A percentile compares a stretch with the other conserved stretches of the same genome.
These are phyloP conservation scores for Lophotriccus pileatus DNA, from an alignment of 2,797 vertebrate species.

Conservation along the genomic window DNA sequence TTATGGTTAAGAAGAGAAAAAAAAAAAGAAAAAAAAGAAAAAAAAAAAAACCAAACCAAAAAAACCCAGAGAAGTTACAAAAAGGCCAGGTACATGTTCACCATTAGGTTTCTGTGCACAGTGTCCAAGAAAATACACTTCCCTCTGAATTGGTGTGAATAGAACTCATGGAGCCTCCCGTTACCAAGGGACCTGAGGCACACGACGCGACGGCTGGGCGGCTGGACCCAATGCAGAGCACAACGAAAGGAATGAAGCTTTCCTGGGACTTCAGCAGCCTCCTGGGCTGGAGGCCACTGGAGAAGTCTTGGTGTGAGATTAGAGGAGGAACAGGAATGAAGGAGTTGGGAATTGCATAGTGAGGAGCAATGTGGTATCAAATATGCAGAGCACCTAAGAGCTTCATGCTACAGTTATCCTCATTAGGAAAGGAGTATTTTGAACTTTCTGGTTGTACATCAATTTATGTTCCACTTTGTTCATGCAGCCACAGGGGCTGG, in stretches of 20 bases:
- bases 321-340: conserved; percentile 6
- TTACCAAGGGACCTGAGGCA: conserved; percentile 34
- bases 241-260: not conserved
- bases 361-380: conserved; percentile 59
- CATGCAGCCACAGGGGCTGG: not conserved
- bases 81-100: conserved; percentile 75
- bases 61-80: conserved; percentile 71
- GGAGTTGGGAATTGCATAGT: conserved; percentile 73
- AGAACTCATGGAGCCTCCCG: conserved; percentile 37
- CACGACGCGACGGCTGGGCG: not conserved
- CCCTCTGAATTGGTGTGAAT: conserved; percentile 35
- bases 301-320: conserved; percentile 3
- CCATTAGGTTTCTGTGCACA: conserved; percentile 68
- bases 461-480: conserved; percentile 39
- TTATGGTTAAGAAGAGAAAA: conserved; percentile 74
- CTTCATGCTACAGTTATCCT: conserved; percentile 46
- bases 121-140: conserved; percentile 63
- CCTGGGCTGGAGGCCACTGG: not conserved
- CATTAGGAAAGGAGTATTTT: not conserved
- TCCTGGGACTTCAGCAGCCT: not conserved
- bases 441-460: conserved; percentile 27
- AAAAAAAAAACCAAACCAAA: not conserved
- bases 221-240: conserved; percentile 16
- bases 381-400: conserved; percentile 52
- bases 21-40: not conserved